Evolutionary conservation across 2,797 vertebrate species (phyloP), one percentile per base, ranked within the genome.

Genomic region (Chloroceryle inda): DNA sequence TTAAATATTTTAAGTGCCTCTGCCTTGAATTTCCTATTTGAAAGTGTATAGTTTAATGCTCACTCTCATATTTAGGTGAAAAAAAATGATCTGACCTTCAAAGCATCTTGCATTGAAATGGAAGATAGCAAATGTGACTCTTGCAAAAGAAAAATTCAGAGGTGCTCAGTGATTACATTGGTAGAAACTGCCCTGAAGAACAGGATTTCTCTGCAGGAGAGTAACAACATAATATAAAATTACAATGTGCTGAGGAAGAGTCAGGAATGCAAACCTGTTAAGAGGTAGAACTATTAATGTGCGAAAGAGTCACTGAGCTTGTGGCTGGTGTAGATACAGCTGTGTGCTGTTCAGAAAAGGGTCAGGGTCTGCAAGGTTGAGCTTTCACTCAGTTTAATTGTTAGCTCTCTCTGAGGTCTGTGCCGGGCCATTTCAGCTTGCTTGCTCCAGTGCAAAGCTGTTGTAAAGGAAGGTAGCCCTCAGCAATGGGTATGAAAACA

Each of bases 71-170:
- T 85, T 89, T 74, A 89, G 45, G 45, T 86, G 75, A 66, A n/a
- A 38, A 81, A 29, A 83, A 92, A 47, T 56, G 8, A 44, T 73
- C 38, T 88, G 85, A 90, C 67, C 66, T 94, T 94, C 79, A 91
- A 75, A 86, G 22, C 31, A 44, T 68, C 50, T 83, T 78, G 13
- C 58, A 59, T 20, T 89, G 55, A 81, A 78, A 86, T 38, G 45
- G 11, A 47, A 85, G 47, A 31, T 13, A 56, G 49, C 8, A 67
- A 68, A 79, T 52, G 62, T 81, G 69, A 63, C 9, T 79, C 84
- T 86, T 93, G n/a, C 53, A 90, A 29, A 40, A 44, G 20, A 72
- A 88, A 92, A 77, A 75, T 40, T 10, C 38, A 52, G 69, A 81
- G 58, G n/a, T 76, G 33, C 86, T 75, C 45, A 23, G 42, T 66